A percentile compares a stretch with the other conserved stretches of the same genome.
Conservation (phyloP, 2,888 invertebrate species). For the Halictus ligatus region DNA sequence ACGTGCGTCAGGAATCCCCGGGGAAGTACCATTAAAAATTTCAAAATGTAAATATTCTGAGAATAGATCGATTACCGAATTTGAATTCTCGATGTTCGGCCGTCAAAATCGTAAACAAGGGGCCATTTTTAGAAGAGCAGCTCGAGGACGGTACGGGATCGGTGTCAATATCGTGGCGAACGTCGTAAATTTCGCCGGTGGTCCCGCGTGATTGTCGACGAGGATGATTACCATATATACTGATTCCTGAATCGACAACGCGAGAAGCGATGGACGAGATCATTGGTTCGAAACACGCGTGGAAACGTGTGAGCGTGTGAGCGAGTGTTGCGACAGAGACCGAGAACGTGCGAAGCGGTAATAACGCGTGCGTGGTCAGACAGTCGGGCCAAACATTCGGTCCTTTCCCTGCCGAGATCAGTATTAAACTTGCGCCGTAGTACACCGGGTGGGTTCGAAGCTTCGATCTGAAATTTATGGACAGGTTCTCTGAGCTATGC, state of each 20-base stretch:
- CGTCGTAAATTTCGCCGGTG: slow-evolving; percentile 14
- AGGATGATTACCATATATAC: not conserved
- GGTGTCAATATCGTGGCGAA: slow-evolving; percentile 32
- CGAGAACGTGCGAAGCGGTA: slow-evolving; percentile 42
- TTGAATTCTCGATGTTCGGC: too few relatives aligned
- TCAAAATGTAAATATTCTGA: not conserved
- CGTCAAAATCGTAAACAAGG: not conserved
- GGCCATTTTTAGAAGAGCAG: slow-evolving; percentile 2
- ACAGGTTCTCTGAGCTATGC: not conserved
- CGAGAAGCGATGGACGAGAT: slow-evolving; percentile 10
- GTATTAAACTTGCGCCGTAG: slow-evolving; percentile 22
- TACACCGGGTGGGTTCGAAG: slow-evolving; percentile 1
- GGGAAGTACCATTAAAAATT: slow-evolving; percentile 33
- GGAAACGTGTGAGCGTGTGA: not conserved
- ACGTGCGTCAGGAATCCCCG: not conserved
- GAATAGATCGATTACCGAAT: slow-evolving; percentile 15
- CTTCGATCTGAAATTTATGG: not conserved
- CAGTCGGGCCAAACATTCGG: slow-evolving; percentile 58
- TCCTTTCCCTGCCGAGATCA: slow-evolving; percentile 46
- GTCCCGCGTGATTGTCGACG: not conserved
- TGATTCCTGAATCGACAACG: not conserved
- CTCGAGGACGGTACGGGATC: slow-evolving; percentile 34
- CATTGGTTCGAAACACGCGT: not conserved
- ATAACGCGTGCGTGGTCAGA: slow-evolving; percentile 59
- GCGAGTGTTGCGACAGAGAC: slow-evolving; percentile 38